Evolutionary conservation across 1,140 invertebrate species (phyloP).

Genomic region (Diploscapter pachys): DNA sequence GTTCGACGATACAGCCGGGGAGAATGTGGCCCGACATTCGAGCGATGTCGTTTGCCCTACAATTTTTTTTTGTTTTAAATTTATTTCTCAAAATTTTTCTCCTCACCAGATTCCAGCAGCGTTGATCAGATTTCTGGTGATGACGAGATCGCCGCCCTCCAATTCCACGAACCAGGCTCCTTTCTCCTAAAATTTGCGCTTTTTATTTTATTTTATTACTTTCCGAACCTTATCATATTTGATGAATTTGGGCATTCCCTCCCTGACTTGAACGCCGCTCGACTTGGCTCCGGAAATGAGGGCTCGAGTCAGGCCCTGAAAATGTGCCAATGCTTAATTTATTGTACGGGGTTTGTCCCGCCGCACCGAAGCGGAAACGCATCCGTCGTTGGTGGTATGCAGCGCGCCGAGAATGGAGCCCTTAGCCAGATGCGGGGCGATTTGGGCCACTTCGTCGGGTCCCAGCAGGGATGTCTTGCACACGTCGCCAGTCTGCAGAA

Average conservation of each 20-base stretch:
- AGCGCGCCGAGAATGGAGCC: slow-evolving; percentile 27
- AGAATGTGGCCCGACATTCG: slow-evolving; percentile 29
- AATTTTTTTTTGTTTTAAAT: no score
- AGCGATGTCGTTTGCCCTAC: slow-evolving; percentile 34
- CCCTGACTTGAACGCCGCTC: slow-evolving; percentile 32
- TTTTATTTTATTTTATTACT: background rate
- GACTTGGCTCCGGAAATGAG: slow-evolving; percentile 30
- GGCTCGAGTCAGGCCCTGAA: slow-evolving; percentile 18
- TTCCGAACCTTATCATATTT: slow-evolving; percentile 23
- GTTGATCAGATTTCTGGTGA: slow-evolving; percentile 30
- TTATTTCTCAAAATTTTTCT: no score
- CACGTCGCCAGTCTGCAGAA: slow-evolving; percentile 30
- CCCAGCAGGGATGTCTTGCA: slow-evolving; percentile 52
- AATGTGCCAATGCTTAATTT: no score
- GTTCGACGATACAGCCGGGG: slow-evolving; percentile 32
- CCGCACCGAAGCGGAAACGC: slow-evolving; percentile 1
- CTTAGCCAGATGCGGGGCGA: slow-evolving; percentile 45
- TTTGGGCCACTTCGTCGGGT: slow-evolving; percentile 57
- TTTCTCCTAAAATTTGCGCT: background rate
- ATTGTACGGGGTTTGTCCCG: background rate
- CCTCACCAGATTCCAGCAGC: slow-evolving; percentile 22
- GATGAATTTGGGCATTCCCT: slow-evolving; percentile 31
- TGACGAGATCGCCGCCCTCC: slow-evolving; percentile 33
- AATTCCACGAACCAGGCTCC: slow-evolving; percentile 33
- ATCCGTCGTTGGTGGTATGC: slow-evolving; percentile 34